These are phyloP conservation scores for Nymphalis urticae DNA, from an alignment of 2,888 invertebrate species.

Conservation along the genomic window DNA sequence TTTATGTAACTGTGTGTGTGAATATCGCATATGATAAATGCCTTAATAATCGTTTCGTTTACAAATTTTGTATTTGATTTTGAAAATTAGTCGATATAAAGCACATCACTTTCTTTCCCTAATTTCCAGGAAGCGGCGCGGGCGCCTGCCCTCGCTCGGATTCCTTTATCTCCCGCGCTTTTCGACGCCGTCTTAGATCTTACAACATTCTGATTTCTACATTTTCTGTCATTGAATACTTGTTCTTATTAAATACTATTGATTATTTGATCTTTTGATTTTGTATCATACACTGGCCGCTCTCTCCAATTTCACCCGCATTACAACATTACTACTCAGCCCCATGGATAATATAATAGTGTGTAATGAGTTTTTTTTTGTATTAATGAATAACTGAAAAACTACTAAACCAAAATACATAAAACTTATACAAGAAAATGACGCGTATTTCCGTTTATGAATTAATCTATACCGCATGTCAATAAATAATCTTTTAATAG, in stretches of 20 bases:
- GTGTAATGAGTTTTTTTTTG: too few species aligned
- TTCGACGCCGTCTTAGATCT: conserved; percentile 43
- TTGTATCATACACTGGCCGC: too few species aligned
- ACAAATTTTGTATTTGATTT: conserved; percentile 32
- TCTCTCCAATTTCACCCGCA: too few species aligned
- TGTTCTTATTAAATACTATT: background rate
- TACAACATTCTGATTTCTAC: conserved; percentile 16
- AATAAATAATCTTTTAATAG: too few species aligned
- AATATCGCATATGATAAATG: background rate
- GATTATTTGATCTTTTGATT: too few species aligned
- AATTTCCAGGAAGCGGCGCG: conserved; percentile 78
- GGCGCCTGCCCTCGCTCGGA: conserved; percentile 75
- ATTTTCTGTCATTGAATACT: background rate
- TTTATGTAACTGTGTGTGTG: background rate
- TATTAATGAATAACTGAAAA: too few species aligned
- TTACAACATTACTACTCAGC: too few species aligned
- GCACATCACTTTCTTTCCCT: conserved; percentile 63
- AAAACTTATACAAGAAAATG: too few species aligned
- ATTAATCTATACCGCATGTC: too few species aligned
- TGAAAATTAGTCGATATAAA: conserved; percentile 22
- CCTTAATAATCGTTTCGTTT: background rate
- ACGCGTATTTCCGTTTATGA: too few species aligned
- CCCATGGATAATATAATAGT: too few species aligned
- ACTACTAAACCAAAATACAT: too few species aligned
- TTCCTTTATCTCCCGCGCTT: conserved; percentile 64